phyloP scores from a whole-genome alignment of 2,888 invertebrate genomes.

The Axea sp. region DNA sequence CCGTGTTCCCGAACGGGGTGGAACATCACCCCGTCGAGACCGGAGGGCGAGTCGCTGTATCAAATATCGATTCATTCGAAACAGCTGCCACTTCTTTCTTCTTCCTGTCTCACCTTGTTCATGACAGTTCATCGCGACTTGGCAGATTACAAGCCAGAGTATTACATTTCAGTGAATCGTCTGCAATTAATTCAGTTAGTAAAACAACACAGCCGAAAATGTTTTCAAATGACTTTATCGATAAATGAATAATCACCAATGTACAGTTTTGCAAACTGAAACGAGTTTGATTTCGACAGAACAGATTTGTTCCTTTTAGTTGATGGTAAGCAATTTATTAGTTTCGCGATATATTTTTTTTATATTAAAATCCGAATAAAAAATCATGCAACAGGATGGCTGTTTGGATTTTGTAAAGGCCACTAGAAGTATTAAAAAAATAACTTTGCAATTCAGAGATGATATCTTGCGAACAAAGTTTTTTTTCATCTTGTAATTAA shows the following conservation, averaged over 20 bases:
- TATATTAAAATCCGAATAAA: too few species aligned
- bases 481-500: too few species aligned
- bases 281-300: constrained; percentile 30
- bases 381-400: too few species aligned
- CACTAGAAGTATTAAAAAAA: too few species aligned
- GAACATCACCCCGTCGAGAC: constrained; percentile 56
- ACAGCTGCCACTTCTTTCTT: constrained; percentile 63
- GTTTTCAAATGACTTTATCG: constrained; percentile 46
- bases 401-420: too few species aligned
- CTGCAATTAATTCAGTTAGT: constrained; percentile 54
- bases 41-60: constrained; percentile 53
- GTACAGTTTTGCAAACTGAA: constrained; percentile 22
- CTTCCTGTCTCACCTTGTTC: constrained; percentile 57
- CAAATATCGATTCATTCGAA: constrained; percentile 61
- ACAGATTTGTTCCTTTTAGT: too few species aligned
- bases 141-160: constrained; percentile 51
- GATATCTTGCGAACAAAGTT: too few species aligned
- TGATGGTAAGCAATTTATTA: too few species aligned
- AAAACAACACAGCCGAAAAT: constrained; percentile 46
- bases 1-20: constrained; percentile 56
- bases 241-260: constrained; percentile 36
- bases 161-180: constrained; percentile 52
- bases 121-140: constrained; percentile 52
- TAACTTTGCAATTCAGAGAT: too few species aligned
- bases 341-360: too few species aligned